Evolutionary conservation across 2,797 vertebrate genomes (phyloP).

Genomic region (Kryptolebias ocellatus): DNA sequence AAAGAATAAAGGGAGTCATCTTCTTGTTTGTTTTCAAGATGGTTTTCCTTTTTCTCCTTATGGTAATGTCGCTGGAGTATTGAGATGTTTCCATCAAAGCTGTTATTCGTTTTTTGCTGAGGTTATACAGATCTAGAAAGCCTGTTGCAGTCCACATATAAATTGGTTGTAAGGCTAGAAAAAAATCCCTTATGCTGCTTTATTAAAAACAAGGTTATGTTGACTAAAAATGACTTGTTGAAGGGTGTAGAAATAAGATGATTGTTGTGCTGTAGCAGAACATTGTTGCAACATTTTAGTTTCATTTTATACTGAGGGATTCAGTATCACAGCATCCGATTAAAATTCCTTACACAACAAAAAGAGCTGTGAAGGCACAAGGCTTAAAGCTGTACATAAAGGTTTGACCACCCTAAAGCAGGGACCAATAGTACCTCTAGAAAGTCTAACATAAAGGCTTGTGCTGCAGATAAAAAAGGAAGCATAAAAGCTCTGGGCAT

Average conservation of each 20-base stretch:
- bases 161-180: slow-evolving; percentile 26
- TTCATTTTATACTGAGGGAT: not conserved
- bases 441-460: slow-evolving; percentile 29
- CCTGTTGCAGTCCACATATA: slow-evolving; percentile 16
- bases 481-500: slow-evolving; percentile 48
- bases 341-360: slow-evolving; percentile 35
- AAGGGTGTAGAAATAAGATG: slow-evolving; percentile 26
- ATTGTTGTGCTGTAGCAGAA: slow-evolving; percentile 5
- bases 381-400: slow-evolving; percentile 49
- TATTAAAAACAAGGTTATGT: slow-evolving; percentile 7
- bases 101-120: slow-evolving; percentile 44
- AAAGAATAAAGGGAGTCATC: slow-evolving; percentile 58
- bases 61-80: slow-evolving; percentile 46
- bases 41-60: slow-evolving; percentile 48
- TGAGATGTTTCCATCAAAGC: slow-evolving; percentile 44
- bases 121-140: slow-evolving; percentile 20
- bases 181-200: slow-evolving; percentile 10
- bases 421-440: slow-evolving; percentile 18
- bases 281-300: slow-evolving; percentile 12
- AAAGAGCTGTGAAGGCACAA: slow-evolving; percentile 42
- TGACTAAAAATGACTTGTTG: slow-evolving; percentile 1
- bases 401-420: slow-evolving; percentile 34
- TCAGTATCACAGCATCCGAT: slow-evolving; percentile 9
- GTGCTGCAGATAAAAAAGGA: slow-evolving; percentile 63
- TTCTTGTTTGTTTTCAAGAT: slow-evolving; percentile 62